phyloP scores from a whole-genome alignment of 2,113 vertebrate species.

The Sisor rabdophorus region DNA sequence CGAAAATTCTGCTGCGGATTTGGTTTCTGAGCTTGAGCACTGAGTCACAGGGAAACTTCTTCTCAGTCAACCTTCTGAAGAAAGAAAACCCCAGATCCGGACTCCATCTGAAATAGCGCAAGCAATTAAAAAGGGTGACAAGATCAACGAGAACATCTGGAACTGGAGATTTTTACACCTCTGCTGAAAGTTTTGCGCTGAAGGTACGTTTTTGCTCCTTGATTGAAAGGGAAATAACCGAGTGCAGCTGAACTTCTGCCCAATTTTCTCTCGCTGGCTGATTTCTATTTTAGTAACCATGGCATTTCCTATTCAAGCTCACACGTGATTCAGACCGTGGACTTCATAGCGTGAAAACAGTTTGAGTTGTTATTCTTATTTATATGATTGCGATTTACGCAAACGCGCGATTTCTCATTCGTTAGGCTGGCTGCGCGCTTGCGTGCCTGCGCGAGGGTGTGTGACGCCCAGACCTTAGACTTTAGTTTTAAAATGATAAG shows the following conservation, averaged over 20 bases:
- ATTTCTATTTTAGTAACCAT: neutral
- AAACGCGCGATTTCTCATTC: neutral
- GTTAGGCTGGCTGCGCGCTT: neutral
- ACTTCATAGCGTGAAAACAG: neutral
- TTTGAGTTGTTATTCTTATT: neutral
- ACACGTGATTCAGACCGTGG: neutral
- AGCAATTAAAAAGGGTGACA: neutral
- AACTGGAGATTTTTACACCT: constrained; percentile 43
- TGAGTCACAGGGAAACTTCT: neutral
- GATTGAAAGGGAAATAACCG: neutral
- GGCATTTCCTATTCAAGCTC: neutral
- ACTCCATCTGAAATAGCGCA: neutral
- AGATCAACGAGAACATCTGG: neutral
- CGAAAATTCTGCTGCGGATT: neutral
- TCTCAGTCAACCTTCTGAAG: constrained; percentile 11
- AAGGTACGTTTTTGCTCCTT: constrained; percentile 56
- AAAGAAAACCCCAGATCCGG: neutral
- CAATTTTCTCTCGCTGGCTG: constrained; percentile 1
- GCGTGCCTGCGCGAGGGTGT: neutral
- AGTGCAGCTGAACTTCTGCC: neutral
- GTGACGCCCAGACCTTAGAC: neutral
- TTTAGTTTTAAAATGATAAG: neutral
- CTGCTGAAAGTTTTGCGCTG: constrained; percentile 40
- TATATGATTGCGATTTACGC: neutral
- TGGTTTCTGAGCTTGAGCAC: neutral